Conservation (phyloP, 2,888 invertebrate species). For the Cancer borealis region DNA sequence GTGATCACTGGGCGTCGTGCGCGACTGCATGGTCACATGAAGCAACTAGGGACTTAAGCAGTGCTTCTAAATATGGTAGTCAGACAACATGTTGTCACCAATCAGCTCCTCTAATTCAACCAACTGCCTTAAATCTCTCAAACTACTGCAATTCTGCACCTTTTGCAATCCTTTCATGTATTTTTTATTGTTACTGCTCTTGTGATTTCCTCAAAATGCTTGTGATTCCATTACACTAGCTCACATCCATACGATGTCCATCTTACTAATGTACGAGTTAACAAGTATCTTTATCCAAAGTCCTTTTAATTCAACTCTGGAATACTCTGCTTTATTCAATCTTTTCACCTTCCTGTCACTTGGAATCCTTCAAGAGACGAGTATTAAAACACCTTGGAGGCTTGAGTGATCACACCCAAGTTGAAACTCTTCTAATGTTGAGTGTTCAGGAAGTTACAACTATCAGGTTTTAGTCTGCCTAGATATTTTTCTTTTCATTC, state of each 20-base stretch:
- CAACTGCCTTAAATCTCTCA: not conserved
- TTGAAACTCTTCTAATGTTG: not conserved
- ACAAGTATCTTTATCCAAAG: not conserved
- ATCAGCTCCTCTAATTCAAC: not conserved
- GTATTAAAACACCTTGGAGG: not conserved
- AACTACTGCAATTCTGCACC: not conserved
- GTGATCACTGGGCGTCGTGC: too few relatives aligned
- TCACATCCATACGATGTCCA: not conserved
- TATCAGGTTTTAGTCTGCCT: too few relatives aligned
- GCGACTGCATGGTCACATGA: too few relatives aligned
- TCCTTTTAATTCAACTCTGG: not conserved
- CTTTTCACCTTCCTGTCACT: not conserved
- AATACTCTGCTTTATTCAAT: not conserved
- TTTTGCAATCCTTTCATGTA: not conserved
- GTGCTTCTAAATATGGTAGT: not conserved
- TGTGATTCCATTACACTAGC: not conserved
- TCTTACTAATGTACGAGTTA: not conserved
- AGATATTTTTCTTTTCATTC: too few relatives aligned
- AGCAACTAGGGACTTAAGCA: too few relatives aligned
- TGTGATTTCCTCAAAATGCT: not conserved
- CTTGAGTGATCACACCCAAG: not conserved
- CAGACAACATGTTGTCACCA: not conserved
- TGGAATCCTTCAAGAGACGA: not conserved
- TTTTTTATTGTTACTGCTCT: not conserved
- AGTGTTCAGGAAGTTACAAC: not conserved